Evolutionary conservation across 2,888 invertebrate genomes (phyloP).

Genomic region (Agriopis leucophaearia): DNA sequence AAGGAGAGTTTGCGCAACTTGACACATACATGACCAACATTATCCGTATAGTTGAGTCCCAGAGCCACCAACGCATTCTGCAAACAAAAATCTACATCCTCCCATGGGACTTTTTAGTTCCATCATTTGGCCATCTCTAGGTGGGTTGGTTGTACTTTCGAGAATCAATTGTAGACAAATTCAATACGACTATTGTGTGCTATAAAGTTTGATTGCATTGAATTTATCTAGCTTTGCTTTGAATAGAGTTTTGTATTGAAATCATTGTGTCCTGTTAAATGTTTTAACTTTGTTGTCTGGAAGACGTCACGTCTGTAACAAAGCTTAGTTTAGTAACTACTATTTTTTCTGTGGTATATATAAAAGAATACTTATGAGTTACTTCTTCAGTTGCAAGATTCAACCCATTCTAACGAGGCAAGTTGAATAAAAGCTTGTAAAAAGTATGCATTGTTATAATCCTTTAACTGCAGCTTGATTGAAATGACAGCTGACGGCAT

Average conservation of each 20-base stretch:
- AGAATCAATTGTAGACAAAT: conserved; percentile 21
- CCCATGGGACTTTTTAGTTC: not conserved
- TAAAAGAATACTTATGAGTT: too few relatives aligned
- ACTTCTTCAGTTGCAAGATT: too few relatives aligned
- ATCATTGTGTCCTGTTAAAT: not conserved
- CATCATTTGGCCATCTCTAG: not conserved
- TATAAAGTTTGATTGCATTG: conserved; percentile 3
- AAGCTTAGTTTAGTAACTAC: not conserved
- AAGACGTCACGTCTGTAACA: not conserved
- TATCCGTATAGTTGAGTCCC: not conserved
- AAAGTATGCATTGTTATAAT: too few relatives aligned
- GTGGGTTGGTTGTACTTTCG: not conserved
- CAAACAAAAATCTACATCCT: not conserved
- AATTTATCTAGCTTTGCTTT: conserved; percentile 1
- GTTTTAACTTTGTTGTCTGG: not conserved
- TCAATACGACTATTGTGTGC: not conserved
- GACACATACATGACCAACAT: not conserved
- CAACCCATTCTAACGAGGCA: too few relatives aligned
- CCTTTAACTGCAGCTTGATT: too few relatives aligned
- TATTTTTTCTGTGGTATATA: too few relatives aligned
- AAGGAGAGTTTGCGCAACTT: conserved; percentile 19
- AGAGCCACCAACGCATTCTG: not conserved
- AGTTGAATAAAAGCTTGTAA: too few relatives aligned
- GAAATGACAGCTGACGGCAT: too few relatives aligned
- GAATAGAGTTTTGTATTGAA: not conserved